Evolutionary conservation across 2,888 invertebrate species (phyloP).

Genomic region (Aphelenchoides bicaudatus): DNA sequence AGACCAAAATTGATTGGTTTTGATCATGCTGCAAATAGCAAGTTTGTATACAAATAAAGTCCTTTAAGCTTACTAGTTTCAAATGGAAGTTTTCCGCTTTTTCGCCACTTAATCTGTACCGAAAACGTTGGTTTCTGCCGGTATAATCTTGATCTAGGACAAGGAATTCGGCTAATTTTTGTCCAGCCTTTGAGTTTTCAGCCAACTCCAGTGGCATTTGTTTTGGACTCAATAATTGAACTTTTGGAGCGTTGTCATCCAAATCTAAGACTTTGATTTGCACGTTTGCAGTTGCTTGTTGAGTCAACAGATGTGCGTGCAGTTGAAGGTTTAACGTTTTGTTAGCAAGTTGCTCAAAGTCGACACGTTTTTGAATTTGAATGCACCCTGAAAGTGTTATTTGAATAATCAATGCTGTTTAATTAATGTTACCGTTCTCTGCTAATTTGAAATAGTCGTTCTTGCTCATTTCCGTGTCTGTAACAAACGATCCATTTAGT

Average conservation of each 20-base stretch:
- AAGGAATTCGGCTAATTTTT: constrained; percentile 33
- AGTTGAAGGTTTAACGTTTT: constrained; percentile 33
- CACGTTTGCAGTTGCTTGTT: constrained; percentile 29
- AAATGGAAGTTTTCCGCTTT: constrained; percentile 24
- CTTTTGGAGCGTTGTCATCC: constrained; percentile 43
- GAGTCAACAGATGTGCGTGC: constrained; percentile 32
- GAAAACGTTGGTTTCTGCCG: constrained; percentile 13
- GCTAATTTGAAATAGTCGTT: constrained; percentile 24
- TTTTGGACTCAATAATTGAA: constrained; percentile 9
- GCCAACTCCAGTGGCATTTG: constrained; percentile 34
- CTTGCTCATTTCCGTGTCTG: constrained; percentile 24
- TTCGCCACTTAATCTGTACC: constrained; percentile 19
- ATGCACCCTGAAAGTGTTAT: constrained; percentile 23
- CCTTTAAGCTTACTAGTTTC: constrained; percentile 12
- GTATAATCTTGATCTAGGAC: constrained; percentile 36
- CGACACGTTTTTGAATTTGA: constrained; percentile 33
- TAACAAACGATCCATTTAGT: constrained; percentile 19
- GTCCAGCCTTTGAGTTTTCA: constrained; percentile 35
- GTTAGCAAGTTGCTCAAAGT: constrained; percentile 33
- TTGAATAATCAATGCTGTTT: constrained; percentile 15
- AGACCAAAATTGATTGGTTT: background rate
- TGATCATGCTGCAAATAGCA: no score
- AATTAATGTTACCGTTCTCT: no score
- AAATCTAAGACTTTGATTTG: constrained; percentile 33
- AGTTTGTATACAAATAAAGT: background rate